Base-by-base conservation (phyloP, 2,888 invertebrate species). In the Apodemia hepburni region DNA sequence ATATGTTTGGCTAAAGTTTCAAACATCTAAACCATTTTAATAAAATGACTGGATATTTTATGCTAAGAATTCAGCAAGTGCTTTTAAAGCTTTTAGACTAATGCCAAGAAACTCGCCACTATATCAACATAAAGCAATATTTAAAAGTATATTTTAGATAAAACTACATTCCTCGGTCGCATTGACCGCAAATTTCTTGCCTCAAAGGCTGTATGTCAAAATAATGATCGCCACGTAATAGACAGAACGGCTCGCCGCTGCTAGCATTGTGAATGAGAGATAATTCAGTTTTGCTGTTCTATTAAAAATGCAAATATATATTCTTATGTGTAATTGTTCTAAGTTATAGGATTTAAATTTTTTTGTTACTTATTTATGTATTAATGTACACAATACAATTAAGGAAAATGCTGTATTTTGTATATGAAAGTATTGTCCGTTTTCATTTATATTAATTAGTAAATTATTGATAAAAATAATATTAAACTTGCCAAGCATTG, bases 131-230 rank as follows among this genome's bases (percentile, higher is more conserved):
- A 77, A 77, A 76, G 71, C 71, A 68, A 78, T 81, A 83, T 85
- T 83, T 82, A 84, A 85, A 82, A 81, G 75, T 83, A 78, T 81
- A 84, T 82, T 84, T 80, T 75, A 81, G 77, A 86, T 86, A 85
- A 57, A 84, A 79, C 77, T 82, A 80, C 81, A 81, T 82, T 82
- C 77, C 79, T 76, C 74, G 76, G 76, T 76, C 82, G 83, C 81
- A 84, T 85, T 89, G 88, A 89, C 89, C 89, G 87, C 88, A 90
- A 82, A 84, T 80, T 78, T 80, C 75, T 75, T 75, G 79, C 82
- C 77, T 72, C 79, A 76, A 79, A 81, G 82, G 85, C 75, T 78
- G 79, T 92, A 82, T 86, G 87, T 92, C 91, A 91, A 88, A 90
- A 88, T 92, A 90, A 91, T 88, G 87, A 85, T 85, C 83, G 72